Conservation (phyloP, 2,888 invertebrate species). For the Fissipunctia ypsillon region DNA sequence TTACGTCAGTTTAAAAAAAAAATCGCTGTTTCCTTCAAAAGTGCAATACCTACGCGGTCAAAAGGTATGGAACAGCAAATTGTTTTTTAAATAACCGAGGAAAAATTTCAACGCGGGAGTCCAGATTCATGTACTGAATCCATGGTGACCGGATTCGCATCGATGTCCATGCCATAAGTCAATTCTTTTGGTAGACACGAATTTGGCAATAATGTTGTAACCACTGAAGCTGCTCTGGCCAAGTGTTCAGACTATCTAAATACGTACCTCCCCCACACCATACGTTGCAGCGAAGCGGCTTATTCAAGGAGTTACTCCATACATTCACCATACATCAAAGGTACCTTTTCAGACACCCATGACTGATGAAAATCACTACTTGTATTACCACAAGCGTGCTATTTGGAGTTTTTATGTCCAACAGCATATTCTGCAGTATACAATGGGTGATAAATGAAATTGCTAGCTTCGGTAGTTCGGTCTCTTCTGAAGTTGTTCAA, state of each 20-base stretch:
- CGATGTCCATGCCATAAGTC: no score
- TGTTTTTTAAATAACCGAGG: no score
- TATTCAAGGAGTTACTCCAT: slow-evolving; percentile 4
- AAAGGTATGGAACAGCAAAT: no score
- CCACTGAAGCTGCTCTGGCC: no score
- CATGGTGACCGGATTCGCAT: no score
- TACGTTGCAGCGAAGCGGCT: background rate
- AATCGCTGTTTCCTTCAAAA: no score
- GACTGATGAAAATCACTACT: slow-evolving; percentile 65
- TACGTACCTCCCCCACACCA: background rate
- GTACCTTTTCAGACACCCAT: slow-evolving; percentile 34
- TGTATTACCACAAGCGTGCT: slow-evolving; percentile 62
- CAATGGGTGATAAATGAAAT: slow-evolving; percentile 72
- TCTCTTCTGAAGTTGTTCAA: background rate
- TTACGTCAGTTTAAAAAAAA: no score
- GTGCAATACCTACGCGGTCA: no score
- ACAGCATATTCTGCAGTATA: slow-evolving; percentile 62
- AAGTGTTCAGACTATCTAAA: background rate
- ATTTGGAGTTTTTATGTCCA: slow-evolving; percentile 63
- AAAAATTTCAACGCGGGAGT: no score
- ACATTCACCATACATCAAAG: background rate
- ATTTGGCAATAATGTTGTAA: background rate
- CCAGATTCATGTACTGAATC: no score
- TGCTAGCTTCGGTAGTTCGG: slow-evolving; percentile 35
- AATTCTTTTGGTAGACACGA: background rate